Evolutionary conservation across 2,888 invertebrate genomes (phyloP).

Genomic region (Cephus pulcher): DNA sequence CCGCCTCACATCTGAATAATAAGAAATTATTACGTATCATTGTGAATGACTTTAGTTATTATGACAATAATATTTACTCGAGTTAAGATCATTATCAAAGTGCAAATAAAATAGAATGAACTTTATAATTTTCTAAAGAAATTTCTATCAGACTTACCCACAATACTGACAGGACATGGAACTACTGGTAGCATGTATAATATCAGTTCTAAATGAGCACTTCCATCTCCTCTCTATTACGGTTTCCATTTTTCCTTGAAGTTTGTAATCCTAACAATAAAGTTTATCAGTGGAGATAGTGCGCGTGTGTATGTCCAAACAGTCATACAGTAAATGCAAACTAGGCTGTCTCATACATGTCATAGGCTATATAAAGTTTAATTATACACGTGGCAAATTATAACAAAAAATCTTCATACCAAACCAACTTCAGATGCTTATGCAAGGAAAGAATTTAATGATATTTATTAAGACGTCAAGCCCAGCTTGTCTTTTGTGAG

Average conservation of each 20-base stretch:
- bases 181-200: background rate
- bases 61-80: no score
- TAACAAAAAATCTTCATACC: no score
- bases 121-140: background rate
- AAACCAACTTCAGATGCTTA: background rate
- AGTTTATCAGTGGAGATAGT: background rate
- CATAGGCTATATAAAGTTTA: no score
- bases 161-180: background rate
- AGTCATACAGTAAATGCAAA: background rate
- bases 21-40: background rate
- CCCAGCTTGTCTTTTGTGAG: background rate
- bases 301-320: background rate
- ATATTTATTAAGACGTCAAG: background rate
- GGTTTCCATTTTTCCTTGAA: background rate
- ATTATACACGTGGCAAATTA: no score
- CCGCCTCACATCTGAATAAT: background rate
- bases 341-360: background rate
- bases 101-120: no score
- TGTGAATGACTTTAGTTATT: background rate
- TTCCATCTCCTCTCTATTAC: background rate
- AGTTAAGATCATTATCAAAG: no score
- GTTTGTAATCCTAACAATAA: slow-evolving; percentile 3
- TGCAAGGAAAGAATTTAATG: background rate
- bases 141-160: background rate
- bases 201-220: background rate